Evolutionary conservation across 2,888 invertebrate genomes (phyloP), one percentile per base, ranked within the genome.

Genomic region (Hesperia comma): DNA sequence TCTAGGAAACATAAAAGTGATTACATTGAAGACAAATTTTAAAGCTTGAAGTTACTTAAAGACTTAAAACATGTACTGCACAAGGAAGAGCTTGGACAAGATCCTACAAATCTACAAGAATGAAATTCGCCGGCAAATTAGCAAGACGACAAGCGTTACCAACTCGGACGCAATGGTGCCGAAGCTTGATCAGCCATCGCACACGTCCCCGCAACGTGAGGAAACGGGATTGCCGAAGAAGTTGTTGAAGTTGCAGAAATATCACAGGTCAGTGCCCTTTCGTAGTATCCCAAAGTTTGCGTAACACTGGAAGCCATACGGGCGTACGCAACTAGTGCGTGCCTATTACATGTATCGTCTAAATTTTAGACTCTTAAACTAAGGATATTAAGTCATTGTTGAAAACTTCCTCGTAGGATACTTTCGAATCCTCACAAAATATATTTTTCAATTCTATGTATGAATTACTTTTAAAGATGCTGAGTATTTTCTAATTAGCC

Each of bases 111-210:
- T 85, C 58, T 92, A 90, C 79, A 89, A 85, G 77, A 87, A 88
- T 75, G 92, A 92, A 75, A 77, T 92, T 62, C 87, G 90, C 75
- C 85, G 93, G 70, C 89, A 92, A 69, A 94, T 94, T 73, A 94
- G 94, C 83, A 94, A 94, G 84, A 94, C 94, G 0, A 93, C 94
- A 17, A 94, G 93, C 78, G 93, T 93, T 56, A 93, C 94, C 14
- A 94, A 94, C 79, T 94, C 94, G 61, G 94, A 94, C 77, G 93
- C 93, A 21, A 93, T 94, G 87, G 89, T 90, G 14, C 90, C 93
- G 0, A 87, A 93, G 63, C 84, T 93, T 60, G 92, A 93, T 70
- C 91, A 90, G 72, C 76, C 84, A 14, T 76, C 80, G 14, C 77
- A 79, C 63, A 87, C 86, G 71, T 75, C 81, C 14, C 82, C 81